phyloP scores from a whole-genome alignment of 2,888 invertebrate genomes.

The Hyppa rectilinea region DNA sequence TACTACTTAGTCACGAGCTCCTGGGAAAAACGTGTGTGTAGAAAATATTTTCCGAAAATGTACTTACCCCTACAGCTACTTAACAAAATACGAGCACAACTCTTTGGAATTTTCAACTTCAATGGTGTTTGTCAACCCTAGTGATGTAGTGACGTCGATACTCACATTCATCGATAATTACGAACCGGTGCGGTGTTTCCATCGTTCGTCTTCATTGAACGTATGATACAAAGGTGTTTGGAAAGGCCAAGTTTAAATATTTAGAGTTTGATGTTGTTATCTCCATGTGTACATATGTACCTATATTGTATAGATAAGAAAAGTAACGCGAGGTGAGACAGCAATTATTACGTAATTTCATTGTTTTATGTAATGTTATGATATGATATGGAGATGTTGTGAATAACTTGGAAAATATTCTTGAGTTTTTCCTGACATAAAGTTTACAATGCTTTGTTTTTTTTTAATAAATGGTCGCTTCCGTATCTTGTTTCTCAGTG shows the following conservation, averaged over 20 bases:
- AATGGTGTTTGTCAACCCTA: constrained; percentile 36
- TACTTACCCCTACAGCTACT: background rate
- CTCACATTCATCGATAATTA: constrained; percentile 47
- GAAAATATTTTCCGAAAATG: background rate
- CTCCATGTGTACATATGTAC: constrained; percentile 46
- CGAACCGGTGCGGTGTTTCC: constrained; percentile 28
- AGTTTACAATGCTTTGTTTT: constrained; percentile 12
- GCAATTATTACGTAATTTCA: constrained; percentile 60
- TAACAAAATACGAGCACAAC: background rate
- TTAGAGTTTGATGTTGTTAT: constrained; percentile 58
- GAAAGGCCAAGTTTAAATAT: constrained; percentile 58
- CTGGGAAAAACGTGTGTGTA: background rate
- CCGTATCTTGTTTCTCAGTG: background rate
- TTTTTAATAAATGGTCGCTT: background rate
- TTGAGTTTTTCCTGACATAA: constrained; percentile 1
- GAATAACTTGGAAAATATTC: constrained; percentile 16
- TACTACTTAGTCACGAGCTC: too few relatives aligned
- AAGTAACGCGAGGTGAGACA: constrained; percentile 54
- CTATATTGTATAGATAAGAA: constrained; percentile 52
- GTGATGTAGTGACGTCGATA: constrained; percentile 28
- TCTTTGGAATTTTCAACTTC: background rate
- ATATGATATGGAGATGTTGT: constrained; percentile 38
- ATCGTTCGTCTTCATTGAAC: constrained; percentile 43
- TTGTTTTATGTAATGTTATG: constrained; percentile 50
- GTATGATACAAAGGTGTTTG: constrained; percentile 55